phyloP scores from a whole-genome alignment of 37 sponge, comb jelly and placozoan genomes.

The Axinella damicornis region DNA sequence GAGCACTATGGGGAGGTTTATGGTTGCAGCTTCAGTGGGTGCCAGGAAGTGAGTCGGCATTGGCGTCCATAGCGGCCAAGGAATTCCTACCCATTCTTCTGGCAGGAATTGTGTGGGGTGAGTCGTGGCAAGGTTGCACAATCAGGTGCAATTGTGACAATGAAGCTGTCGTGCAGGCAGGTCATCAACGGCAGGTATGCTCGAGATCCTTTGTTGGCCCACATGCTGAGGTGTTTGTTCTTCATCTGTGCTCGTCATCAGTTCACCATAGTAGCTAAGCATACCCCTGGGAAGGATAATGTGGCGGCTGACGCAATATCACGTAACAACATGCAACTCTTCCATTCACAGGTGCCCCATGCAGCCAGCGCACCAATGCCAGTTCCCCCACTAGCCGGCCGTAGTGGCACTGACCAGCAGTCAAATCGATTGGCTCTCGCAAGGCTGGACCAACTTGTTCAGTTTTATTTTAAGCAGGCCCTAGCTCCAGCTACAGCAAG shows the following conservation, averaged over 20 bases:
- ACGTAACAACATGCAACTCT: too few species aligned
- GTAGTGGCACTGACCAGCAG: background rate
- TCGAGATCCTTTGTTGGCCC: too few species aligned
- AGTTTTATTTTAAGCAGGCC: conserved; percentile 10
- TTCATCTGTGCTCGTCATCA: background rate
- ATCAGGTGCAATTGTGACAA: too few species aligned
- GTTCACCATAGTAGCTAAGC: background rate
- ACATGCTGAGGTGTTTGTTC: conserved; percentile 15
- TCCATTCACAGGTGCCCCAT: conserved; percentile 26
- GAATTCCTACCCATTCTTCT: background rate
- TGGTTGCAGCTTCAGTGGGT: too few species aligned
- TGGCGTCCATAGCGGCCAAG: background rate
- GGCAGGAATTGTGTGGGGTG: background rate
- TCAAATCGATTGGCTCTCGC: too few species aligned
- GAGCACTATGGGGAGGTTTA: background rate
- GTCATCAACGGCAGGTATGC: too few species aligned
- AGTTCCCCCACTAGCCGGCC: background rate
- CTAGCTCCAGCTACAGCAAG: conserved; percentile 20
- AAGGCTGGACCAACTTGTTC: conserved; percentile 31
- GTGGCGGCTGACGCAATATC: too few species aligned
- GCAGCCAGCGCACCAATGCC: background rate
- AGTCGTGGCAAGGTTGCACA: background rate
- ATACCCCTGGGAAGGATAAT: too few species aligned
- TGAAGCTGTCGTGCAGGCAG: too few species aligned
- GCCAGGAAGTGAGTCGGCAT: background rate